Conservation (phyloP, 92 coral and sea anemone genomes). For the Scolanthus callimorphus region DNA sequence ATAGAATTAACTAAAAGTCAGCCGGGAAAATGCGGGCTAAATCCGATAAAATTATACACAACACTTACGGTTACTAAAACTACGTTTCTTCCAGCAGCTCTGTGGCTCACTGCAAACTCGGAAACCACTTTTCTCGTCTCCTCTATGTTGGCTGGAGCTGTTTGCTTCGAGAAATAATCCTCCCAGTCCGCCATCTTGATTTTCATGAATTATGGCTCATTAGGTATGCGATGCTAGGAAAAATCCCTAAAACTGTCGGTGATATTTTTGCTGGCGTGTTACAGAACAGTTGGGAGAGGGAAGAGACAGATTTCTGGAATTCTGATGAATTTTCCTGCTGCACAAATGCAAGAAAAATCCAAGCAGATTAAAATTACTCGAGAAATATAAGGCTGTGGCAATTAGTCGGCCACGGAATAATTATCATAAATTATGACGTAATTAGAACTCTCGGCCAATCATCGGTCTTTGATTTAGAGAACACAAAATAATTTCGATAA, state of each 20-base stretch:
- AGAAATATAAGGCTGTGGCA: conserved; percentile 17
- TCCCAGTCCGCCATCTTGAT: conserved; percentile 96
- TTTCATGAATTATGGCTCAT: conserved; percentile 88
- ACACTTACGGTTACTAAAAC: conserved; percentile 92
- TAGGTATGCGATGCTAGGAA: conserved; percentile 47
- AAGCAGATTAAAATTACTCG: conserved; percentile 16
- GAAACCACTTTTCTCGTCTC: conserved; percentile 79
- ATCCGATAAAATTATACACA: not conserved
- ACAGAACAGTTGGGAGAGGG: conserved; percentile 4
- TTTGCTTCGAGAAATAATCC: conserved; percentile 92
- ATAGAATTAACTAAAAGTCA: conserved; percentile 59
- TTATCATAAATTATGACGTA: conserved; percentile 65
- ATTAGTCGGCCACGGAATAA: conserved; percentile 27
- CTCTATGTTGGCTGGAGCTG: conserved; percentile 88
- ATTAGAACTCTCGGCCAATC: conserved; percentile 16
- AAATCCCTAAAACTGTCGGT: conserved; percentile 16
- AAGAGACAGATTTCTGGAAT: not conserved
- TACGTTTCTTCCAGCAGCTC: conserved; percentile 82
- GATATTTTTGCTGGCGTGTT: conserved; percentile 11
- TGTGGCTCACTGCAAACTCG: conserved; percentile 88
- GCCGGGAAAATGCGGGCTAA: conserved; percentile 38
- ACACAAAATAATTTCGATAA: too few species aligned
- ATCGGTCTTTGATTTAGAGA: conserved; percentile 5
- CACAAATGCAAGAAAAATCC: conserved; percentile 14
- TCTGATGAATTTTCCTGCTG: conserved; percentile 8